A percentile compares a stretch with the other conserved stretches of the same genome.
phyloP scores from a whole-genome alignment of 2,888 invertebrate species.

The Flexamia atlantica region DNA sequence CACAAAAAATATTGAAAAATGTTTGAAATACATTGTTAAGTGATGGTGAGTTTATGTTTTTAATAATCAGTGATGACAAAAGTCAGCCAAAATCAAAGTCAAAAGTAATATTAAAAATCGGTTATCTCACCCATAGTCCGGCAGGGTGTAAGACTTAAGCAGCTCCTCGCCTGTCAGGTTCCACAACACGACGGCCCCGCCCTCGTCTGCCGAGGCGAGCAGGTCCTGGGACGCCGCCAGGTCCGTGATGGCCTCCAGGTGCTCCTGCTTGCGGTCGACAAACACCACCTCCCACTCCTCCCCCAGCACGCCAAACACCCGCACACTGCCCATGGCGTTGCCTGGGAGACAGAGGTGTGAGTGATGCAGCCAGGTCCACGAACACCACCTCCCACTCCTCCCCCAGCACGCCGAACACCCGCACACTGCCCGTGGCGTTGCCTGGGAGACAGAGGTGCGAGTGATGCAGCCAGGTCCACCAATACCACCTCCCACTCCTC shows the following conservation, averaged over 20 bases:
- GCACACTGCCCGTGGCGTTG: too few relatives aligned
- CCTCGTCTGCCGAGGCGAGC: conserved; percentile 71
- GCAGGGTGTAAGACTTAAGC: conserved; percentile 67
- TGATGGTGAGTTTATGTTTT: too few relatives aligned
- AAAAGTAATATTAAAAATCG: not conserved
- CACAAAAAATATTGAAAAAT: too few relatives aligned
- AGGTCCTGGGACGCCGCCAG: conserved; percentile 68
- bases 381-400: too few relatives aligned
- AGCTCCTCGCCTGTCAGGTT: conserved; percentile 70
- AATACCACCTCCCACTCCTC: too few relatives aligned
- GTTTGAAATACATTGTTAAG: too few relatives aligned
- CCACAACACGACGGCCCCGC: conserved; percentile 70
- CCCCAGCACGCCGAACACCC: too few relatives aligned
- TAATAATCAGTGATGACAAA: too few relatives aligned
- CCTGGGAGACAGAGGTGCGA: too few relatives aligned
- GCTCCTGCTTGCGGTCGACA: conserved; percentile 70
- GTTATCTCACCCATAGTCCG: conserved; percentile 67
- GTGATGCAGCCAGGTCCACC: too few relatives aligned
- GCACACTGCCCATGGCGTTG: conserved; percentile 70
- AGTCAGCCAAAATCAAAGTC: too few relatives aligned
- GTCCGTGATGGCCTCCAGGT: conserved; percentile 70
- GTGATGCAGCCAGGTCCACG: too few relatives aligned
- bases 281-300: conserved; percentile 69
- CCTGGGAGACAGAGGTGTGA: conserved; percentile 65
- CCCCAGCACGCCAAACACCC: conserved; percentile 69